phyloP scores from a whole-genome alignment of 2,888 invertebrate species.

The Allolobophora icterica region DNA sequence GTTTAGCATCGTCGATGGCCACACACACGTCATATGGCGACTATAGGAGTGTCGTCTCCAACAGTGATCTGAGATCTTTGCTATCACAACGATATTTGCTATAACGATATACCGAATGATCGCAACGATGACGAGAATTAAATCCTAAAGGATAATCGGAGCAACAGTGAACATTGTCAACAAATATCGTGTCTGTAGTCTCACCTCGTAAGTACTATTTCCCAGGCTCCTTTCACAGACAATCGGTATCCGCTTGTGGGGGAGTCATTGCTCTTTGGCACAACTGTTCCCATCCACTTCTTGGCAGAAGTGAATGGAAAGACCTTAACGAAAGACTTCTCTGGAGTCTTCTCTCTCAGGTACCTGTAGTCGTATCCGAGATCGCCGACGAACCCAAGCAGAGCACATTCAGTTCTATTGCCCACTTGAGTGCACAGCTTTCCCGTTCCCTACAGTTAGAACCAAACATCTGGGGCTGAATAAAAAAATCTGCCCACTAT shows the following conservation, averaged over 20 bases:
- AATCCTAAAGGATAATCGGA: no score
- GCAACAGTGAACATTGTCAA: background rate
- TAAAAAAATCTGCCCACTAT: no score
- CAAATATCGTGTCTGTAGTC: background rate
- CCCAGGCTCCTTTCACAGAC: conserved; percentile 37
- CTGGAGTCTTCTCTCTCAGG: conserved; percentile 18
- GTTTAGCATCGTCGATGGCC: no score
- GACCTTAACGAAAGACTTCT: conserved; percentile 9
- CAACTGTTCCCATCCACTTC: conserved; percentile 31
- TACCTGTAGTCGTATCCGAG: conserved; percentile 34
- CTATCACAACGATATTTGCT: no score
- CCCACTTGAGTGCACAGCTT: conserved; percentile 37
- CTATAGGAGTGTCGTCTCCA: no score
- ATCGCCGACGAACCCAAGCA: conserved; percentile 24
- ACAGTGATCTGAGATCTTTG: no score
- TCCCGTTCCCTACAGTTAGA: background rate
- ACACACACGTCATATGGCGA: no score
- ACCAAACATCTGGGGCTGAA: background rate
- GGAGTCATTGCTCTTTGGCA: conserved; percentile 61
- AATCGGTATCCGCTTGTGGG: background rate
- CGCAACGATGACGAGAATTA: no score
- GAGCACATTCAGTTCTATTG: conserved; percentile 40
- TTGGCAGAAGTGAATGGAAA: conserved; percentile 18
- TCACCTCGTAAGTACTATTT: conserved; percentile 32
- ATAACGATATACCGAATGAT: no score